Conservation (phyloP, 1,140 invertebrate species). For the Brachionus rubens region DNA sequence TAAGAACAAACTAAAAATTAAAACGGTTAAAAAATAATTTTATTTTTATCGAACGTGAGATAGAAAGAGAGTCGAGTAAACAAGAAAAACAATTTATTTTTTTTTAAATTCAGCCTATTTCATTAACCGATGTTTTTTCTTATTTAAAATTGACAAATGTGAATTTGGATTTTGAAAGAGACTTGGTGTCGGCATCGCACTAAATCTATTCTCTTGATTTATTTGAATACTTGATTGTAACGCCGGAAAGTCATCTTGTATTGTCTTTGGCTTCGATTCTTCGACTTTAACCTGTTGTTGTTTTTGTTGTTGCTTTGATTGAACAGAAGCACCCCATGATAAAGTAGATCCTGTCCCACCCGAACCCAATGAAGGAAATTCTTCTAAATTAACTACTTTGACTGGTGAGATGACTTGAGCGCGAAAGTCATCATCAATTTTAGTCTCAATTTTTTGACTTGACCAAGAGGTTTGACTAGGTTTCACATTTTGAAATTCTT, state of each 20-base stretch:
- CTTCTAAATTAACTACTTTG: neutral
- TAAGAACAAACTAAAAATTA: too few relatives aligned
- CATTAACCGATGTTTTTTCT: constrained; percentile 21
- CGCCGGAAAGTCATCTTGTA: neutral
- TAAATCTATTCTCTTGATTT: constrained; percentile 7
- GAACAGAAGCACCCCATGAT: neutral
- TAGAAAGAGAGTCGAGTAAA: too few relatives aligned
- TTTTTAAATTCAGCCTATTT: too few relatives aligned
- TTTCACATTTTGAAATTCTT: neutral
- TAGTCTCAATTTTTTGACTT: neutral
- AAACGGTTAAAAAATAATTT: too few relatives aligned
- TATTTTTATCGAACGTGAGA: too few relatives aligned
- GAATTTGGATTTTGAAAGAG: constrained; percentile 8
- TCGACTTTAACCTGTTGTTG: neutral
- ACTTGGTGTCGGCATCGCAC: neutral
- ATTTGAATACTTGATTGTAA: neutral
- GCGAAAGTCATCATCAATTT: neutral
- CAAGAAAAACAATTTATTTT: too few relatives aligned
- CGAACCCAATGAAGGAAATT: neutral
- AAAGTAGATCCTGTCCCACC: neutral
- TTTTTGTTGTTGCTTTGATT: too few relatives aligned
- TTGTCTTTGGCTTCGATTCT: neutral
- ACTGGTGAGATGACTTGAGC: neutral
- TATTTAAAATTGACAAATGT: constrained; percentile 45
- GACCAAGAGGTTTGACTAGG: neutral